These are phyloP conservation scores for Baronia brevicornis DNA, from an alignment of 2,888 invertebrate genomes.

Conservation along the genomic window DNA sequence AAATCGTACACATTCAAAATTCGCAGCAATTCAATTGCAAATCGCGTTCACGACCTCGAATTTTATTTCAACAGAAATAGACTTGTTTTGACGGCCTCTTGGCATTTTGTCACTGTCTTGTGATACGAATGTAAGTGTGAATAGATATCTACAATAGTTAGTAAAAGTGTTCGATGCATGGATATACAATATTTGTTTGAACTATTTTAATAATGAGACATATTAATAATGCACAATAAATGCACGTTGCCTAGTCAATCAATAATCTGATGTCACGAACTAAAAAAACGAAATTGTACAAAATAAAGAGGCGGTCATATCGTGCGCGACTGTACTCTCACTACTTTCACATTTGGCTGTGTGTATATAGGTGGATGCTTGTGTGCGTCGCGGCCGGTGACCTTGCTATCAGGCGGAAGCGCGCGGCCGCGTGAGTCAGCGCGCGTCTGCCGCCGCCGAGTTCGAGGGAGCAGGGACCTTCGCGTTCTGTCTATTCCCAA, in stretches of 20 bases:
- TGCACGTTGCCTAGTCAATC: too few relatives aligned
- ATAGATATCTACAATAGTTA: slow-evolving; percentile 15
- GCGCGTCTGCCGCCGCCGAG: slow-evolving; percentile 49
- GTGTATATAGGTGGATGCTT: slow-evolving; percentile 25
- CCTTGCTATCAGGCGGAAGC: slow-evolving; percentile 76
- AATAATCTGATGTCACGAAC: not conserved
- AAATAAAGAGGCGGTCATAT: slow-evolving; percentile 8
- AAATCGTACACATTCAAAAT: slow-evolving; percentile 4
- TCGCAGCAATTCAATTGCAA: slow-evolving; percentile 27
- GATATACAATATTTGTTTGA: too few relatives aligned
- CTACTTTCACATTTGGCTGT: slow-evolving; percentile 52
- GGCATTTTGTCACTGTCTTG: slow-evolving; percentile 26
- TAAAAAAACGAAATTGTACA: not conserved
- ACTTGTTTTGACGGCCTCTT: slow-evolving; percentile 40
- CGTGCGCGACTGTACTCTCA: slow-evolving; percentile 61
- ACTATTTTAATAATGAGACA: too few relatives aligned
- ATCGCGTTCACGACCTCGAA: slow-evolving; percentile 38
- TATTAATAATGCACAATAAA: too few relatives aligned
- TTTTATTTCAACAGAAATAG: slow-evolving; percentile 40
- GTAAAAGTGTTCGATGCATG: slow-evolving; percentile 1
- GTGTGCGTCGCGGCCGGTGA: slow-evolving; percentile 67
- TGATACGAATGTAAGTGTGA: slow-evolving; percentile 17
- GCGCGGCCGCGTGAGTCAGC: slow-evolving; percentile 65
- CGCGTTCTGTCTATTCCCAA: slow-evolving; percentile 31
- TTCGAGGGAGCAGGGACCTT: slow-evolving; percentile 60